These are phyloP conservation scores for Porites evermanni DNA, from an alignment of 92 coral and sea anemone species.

Conservation along the genomic window DNA sequence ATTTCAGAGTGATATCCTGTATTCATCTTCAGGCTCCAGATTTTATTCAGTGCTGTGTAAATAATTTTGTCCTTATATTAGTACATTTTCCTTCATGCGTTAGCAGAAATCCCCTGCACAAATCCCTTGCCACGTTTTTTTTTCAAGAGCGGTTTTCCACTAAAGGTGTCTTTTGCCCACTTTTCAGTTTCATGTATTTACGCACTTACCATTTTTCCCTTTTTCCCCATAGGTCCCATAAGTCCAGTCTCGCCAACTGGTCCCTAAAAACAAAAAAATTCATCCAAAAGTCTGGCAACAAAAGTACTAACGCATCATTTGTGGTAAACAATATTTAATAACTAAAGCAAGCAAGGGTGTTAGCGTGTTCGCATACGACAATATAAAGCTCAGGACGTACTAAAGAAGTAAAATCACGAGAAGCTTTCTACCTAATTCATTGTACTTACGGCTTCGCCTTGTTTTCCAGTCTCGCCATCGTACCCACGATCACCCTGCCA, in stretches of 20 bases:
- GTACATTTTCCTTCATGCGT: not conserved
- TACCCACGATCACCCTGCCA: conserved; percentile 63
- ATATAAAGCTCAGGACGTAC: no score
- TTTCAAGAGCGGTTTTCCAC: no score
- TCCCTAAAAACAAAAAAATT: conserved; percentile 43
- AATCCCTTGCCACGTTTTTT: not conserved
- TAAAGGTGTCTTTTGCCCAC: no score
- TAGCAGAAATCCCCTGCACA: not conserved
- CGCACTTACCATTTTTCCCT: conserved; percentile 51
- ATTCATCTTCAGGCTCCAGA: not conserved
- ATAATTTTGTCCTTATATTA: not conserved
- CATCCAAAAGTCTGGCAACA: not conserved
- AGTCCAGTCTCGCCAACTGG: conserved; percentile 67
- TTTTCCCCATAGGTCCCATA: conserved; percentile 67
- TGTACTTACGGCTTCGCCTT: conserved; percentile 41
- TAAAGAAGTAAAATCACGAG: no score
- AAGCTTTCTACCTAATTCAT: no score
- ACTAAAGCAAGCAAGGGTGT: no score
- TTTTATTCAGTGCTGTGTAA: not conserved
- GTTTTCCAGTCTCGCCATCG: conserved; percentile 63
- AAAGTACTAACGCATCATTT: no score
- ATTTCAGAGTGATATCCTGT: no score
- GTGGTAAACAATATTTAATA: no score
- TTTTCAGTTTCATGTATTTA: no score
- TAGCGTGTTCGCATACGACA: no score